Percentiles rank a stretch among this genome's conserved stretches.
Evolutionary conservation across 2,888 invertebrate species (phyloP).

Genomic region (Drosophila tripunctata): DNA sequence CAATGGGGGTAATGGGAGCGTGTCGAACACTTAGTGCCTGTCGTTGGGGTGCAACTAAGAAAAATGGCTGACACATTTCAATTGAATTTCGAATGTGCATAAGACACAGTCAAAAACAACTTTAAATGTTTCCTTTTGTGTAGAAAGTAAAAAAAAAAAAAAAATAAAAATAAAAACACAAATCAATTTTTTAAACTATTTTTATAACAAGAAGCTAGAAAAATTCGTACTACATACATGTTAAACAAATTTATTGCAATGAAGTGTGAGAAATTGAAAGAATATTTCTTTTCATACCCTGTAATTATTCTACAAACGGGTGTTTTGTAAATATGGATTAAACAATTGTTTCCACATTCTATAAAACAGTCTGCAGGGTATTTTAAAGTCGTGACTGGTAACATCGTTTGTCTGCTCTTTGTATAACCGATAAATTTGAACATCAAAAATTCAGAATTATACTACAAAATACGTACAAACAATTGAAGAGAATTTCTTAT

Average conservation of each 20-base stretch:
- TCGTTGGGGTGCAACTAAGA: constrained; percentile 34
- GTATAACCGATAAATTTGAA: constrained; percentile 3
- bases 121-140: not conserved
- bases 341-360: not conserved
- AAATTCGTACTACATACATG: constrained; percentile 44
- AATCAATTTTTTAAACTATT: constrained; percentile 72
- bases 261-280: constrained; percentile 69
- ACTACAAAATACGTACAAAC: no score
- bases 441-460: no score
- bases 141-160: constrained; percentile 38
- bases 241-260: constrained; percentile 64
- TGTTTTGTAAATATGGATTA: not conserved
- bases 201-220: constrained; percentile 53
- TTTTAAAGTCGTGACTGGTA: not conserved
- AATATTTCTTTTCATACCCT: constrained; percentile 29
- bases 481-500: constrained; percentile 25
- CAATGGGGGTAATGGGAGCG: not conserved
- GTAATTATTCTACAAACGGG: not conserved
- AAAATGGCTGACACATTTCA: constrained; percentile 69
- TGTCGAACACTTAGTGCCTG: constrained; percentile 35
- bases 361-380: not conserved
- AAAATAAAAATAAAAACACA: constrained; percentile 20
- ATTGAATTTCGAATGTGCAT: constrained; percentile 60
- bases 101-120: not conserved
- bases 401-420: not conserved